These are phyloP conservation scores for Chaenodraco wilsoni DNA, from an alignment of 2,797 vertebrate genomes.

Conservation along the genomic window DNA sequence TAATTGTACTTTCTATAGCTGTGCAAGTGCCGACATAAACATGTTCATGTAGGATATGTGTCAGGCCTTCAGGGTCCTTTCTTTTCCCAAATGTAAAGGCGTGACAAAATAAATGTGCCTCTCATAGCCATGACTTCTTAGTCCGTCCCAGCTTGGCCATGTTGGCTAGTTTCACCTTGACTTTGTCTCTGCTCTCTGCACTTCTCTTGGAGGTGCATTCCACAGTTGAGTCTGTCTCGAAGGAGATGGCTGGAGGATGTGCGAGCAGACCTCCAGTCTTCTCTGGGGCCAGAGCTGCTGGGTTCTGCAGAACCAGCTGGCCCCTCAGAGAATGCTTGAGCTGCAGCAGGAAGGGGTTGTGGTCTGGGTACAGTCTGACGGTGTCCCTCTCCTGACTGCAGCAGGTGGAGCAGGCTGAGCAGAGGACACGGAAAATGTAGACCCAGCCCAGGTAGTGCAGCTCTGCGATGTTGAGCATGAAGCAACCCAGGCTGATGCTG, in stretches of 20 bases:
- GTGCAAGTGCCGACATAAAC: not conserved
- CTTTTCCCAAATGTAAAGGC: constrained; percentile 2
- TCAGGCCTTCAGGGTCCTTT: not conserved
- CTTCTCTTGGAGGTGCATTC: constrained; percentile 74
- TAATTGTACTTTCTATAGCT: not conserved
- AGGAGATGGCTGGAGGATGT: constrained; percentile 73
- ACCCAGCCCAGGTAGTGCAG: constrained; percentile 80
- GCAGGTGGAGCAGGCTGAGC: constrained; percentile 73
- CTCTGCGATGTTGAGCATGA: constrained; percentile 76
- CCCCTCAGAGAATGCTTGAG: constrained; percentile 75
- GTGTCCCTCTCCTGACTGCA: constrained; percentile 60
- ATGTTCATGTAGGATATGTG: not conserved
- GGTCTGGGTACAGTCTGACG: constrained; percentile 45
- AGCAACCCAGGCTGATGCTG: constrained; percentile 74
- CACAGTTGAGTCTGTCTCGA: constrained; percentile 76
- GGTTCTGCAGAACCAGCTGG: constrained; percentile 71
- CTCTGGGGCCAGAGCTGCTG: constrained; percentile 59
- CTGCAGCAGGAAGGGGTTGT: constrained; percentile 73
- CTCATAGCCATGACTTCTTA: constrained; percentile 82
- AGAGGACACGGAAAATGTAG: constrained; percentile 77
- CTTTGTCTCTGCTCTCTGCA: constrained; percentile 55
- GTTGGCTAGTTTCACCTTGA: constrained; percentile 70
- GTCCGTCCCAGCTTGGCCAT: constrained; percentile 63
- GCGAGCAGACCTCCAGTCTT: constrained; percentile 59
- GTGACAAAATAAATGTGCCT: not conserved